Evolutionary conservation across 2,113 vertebrate species (phyloP).

Genomic region (Geococcyx californianus): DNA sequence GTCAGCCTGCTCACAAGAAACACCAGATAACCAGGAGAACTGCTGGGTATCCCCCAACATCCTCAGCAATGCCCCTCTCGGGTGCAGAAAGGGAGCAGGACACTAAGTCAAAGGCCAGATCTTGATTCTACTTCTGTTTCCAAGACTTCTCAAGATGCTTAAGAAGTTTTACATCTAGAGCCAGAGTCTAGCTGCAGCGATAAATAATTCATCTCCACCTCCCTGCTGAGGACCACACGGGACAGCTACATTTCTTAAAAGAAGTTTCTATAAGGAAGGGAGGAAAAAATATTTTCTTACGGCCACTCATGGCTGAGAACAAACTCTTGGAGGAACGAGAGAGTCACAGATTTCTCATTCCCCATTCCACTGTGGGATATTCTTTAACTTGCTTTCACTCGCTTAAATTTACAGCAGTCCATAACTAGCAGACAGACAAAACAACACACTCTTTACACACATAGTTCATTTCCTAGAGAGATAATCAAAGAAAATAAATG

Average conservation of each 20-base stretch:
- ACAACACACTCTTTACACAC: constrained; percentile 27
- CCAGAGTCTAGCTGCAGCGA: not conserved
- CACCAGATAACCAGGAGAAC: not conserved
- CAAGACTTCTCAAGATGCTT: not conserved
- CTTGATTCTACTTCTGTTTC: not conserved
- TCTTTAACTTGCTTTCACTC: not conserved
- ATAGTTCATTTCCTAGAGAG: constrained; percentile 24
- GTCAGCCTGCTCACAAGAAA: not conserved
- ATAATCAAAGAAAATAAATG: constrained; percentile 46
- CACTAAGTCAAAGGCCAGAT: not conserved
- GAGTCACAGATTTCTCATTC: not conserved
- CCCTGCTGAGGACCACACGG: not conserved
- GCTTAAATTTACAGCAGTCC: not conserved
- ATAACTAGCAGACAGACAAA: constrained; percentile 41
- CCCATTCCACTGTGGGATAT: not conserved
- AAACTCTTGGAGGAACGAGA: not conserved
- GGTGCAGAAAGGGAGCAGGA: not conserved
- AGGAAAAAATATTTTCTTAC: not conserved
- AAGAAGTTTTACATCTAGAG: not conserved
- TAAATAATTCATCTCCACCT: not conserved
- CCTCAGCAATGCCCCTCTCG: not conserved
- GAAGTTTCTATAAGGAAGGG: not conserved
- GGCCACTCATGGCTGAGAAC: not conserved
- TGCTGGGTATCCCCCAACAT: not conserved
- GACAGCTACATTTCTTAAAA: not conserved